These are phyloP conservation scores for Galago senegalensis DNA, from an alignment of 2,797 vertebrate genomes.

Conservation along the genomic window DNA sequence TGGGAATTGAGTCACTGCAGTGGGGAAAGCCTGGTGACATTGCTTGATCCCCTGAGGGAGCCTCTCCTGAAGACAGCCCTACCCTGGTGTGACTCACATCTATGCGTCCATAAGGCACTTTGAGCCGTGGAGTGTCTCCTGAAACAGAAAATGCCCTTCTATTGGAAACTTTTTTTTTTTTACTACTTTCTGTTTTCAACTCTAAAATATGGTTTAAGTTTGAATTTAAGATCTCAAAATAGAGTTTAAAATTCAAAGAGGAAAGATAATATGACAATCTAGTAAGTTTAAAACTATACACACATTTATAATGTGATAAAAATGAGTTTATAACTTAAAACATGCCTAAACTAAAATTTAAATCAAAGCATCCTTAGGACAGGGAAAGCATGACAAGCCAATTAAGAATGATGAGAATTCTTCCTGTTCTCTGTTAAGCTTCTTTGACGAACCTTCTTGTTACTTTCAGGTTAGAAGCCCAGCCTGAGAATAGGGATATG, in stretches of 20 bases:
- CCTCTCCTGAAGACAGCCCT: neutral
- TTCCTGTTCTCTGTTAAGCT: neutral
- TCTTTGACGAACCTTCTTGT: conserved; percentile 23
- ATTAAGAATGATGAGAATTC: neutral
- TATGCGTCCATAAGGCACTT: neutral
- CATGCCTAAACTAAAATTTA: neutral
- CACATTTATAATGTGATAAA: neutral
- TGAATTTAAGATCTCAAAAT: conserved; percentile 31
- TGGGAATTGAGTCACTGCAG: neutral
- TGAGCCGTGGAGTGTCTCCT: neutral
- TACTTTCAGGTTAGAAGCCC: neutral
- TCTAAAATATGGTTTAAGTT: neutral
- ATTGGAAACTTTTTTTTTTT: neutral
- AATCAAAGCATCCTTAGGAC: neutral
- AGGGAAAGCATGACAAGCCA: neutral
- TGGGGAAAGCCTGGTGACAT: neutral
- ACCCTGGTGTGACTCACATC: neutral
- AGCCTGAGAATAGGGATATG: neutral
- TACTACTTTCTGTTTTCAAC: neutral
- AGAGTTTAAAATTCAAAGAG: conserved; percentile 8
- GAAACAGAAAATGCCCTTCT: neutral
- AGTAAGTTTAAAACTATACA: neutral
- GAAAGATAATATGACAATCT: neutral
- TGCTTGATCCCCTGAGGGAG: neutral
- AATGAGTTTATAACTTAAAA: conserved; percentile 37